phyloP scores from a whole-genome alignment of 1,140 invertebrate species.

The Eufriesea mexicana region DNA sequence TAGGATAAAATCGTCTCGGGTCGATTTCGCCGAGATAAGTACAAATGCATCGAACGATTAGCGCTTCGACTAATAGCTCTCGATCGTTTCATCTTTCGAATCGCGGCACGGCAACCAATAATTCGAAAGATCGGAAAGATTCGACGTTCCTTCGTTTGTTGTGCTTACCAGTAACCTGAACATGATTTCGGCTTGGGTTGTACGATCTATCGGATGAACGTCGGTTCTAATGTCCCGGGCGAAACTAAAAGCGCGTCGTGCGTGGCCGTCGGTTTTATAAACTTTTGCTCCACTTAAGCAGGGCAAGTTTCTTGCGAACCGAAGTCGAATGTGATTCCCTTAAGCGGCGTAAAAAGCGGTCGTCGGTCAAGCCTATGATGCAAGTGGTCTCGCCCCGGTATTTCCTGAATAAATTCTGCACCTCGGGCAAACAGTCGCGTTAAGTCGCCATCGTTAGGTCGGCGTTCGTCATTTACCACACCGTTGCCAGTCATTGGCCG shows the following conservation, averaged over 20 bases:
- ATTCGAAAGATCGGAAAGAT: neutral
- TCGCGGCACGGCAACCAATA: neutral
- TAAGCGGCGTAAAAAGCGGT: conserved; percentile 79
- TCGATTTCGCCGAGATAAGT: no score
- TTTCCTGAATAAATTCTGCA: conserved; percentile 79
- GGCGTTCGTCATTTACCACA: conserved; percentile 51
- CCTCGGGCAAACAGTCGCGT: conserved; percentile 47
- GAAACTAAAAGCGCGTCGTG: conserved; percentile 72
- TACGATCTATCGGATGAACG: neutral
- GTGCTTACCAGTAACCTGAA: conserved; percentile 67
- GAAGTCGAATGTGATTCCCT: conserved; percentile 78
- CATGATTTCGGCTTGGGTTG: conserved; percentile 49
- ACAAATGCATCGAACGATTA: no score
- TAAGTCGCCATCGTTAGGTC: conserved; percentile 64
- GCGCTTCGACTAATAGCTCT: no score
- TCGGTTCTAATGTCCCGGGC: conserved; percentile 53
- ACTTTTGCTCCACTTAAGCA: conserved; percentile 74
- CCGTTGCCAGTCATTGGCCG: conserved; percentile 12
- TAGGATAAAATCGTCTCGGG: neutral
- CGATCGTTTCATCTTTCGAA: neutral
- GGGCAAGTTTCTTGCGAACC: conserved; percentile 55
- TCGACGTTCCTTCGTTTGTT: neutral
- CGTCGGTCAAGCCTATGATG: conserved; percentile 65
- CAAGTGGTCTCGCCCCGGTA: conserved; percentile 75
- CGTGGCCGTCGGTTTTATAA: conserved; percentile 77